These are phyloP conservation scores for Rhinolophus ferrumequinum DNA, from an alignment of 2,113 vertebrate genomes.

Conservation along the genomic window DNA sequence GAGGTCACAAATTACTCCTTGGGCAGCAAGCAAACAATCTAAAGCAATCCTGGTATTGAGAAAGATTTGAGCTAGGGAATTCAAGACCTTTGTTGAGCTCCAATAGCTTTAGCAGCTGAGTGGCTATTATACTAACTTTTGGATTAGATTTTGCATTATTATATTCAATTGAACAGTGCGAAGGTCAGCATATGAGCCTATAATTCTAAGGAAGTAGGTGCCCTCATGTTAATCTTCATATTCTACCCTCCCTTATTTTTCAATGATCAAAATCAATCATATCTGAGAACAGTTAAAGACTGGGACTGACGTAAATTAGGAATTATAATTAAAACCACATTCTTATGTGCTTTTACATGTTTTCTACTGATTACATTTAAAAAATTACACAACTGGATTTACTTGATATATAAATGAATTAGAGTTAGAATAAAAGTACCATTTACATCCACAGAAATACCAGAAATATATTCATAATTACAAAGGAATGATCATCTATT, in stretches of 20 bases:
- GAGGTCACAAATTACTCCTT: neutral
- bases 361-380: conserved; percentile 50
- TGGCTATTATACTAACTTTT: neutral
- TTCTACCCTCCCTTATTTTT: conserved; percentile 25
- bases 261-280: conserved; percentile 43
- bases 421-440: conserved; percentile 17
- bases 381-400: conserved; percentile 58
- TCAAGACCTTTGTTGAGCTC: neutral
- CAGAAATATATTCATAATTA: conserved; percentile 58
- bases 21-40: neutral
- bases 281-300: neutral
- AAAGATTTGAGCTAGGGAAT: neutral
- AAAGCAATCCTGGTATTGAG: neutral
- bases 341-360: conserved; percentile 40
- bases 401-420: conserved; percentile 56
- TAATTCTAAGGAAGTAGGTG: neutral
- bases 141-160: neutral
- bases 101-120: neutral
- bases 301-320: conserved; percentile 29
- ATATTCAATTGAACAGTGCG: neutral
- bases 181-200: neutral
- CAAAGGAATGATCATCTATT: conserved; percentile 49
- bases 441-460: conserved; percentile 20
- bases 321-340: conserved; percentile 23
- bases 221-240: conserved; percentile 25